Evolutionary conservation across 2,888 invertebrate genomes (phyloP), one percentile per base, ranked within the genome.

Genomic region (Cataglyphis livida): DNA sequence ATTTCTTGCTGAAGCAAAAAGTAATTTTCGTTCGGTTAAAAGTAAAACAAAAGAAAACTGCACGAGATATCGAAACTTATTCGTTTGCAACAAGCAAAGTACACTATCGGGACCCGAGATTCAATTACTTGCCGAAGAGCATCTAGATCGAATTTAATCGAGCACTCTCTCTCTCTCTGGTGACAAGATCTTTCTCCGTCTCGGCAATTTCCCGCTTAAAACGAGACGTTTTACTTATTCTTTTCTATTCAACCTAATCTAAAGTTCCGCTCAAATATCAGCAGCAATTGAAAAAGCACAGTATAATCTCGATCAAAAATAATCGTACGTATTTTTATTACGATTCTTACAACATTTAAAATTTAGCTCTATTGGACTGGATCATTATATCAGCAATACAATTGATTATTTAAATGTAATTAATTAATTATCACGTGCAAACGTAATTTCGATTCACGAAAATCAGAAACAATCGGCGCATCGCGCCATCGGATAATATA

Each of bases 71-170:
- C 51, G 61, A 81, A 84, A 76, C n/a, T 71, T 61, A 18, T 10
- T 57, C 18, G 21, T 59, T n/a, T 59, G 41, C 28, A 66, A 25
- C 48, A 62, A 70, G 15, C 44, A 61, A 73, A 54, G 70, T 74
- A 61, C 81, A 71, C 65, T 64, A 81, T 81, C 61, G 57, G 75
- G 73, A 71, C 81, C n/a, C 57, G 74, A 81, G 84, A 87, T 86
- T 87, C 85, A 75, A 88, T 88, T 85, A 86, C 54, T 82, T 70
- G 65, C 54, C 74, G 28, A 5, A 18, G 35, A 25, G 65, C 25
- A 64, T 41, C 54, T 81, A 51, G 71, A 83, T 84, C 75, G 71
- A 62, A 81, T 82, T 79, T 59, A 79, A 83, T 85, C 78, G 83
- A 59, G 73, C 81, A 25, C 15, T 65, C 65, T 62, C 35, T 44